Evolutionary conservation across 2,888 invertebrate species (phyloP).

Genomic region (Onthophagus sagittarius): DNA sequence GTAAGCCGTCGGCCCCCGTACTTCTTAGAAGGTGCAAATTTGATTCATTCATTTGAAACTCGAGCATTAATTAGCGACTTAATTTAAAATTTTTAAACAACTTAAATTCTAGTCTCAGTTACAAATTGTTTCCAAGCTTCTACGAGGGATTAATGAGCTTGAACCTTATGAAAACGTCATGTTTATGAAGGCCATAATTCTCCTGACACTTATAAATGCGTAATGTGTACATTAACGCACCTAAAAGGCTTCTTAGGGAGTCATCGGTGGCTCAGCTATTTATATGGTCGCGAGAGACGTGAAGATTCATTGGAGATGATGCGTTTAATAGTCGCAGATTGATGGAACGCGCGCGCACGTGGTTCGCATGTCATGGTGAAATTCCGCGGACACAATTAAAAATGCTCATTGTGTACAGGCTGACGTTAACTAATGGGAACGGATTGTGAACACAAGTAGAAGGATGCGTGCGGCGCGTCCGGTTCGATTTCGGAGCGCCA

Average conservation of each 20-base stretch:
- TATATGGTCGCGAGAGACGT: background rate
- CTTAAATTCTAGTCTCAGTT: background rate
- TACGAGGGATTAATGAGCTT: too few relatives aligned
- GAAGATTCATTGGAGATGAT: background rate
- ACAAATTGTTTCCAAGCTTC: background rate
- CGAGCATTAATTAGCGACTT: constrained; percentile 1
- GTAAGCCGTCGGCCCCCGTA: background rate
- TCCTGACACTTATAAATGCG: background rate
- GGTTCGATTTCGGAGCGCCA: background rate
- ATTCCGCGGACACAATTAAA: background rate
- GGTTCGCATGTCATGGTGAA: background rate
- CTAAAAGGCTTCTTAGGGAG: background rate
- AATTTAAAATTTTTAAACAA: too few relatives aligned
- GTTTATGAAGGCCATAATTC: background rate
- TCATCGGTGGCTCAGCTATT: background rate
- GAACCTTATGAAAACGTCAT: background rate
- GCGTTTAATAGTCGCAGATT: background rate
- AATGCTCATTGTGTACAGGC: background rate
- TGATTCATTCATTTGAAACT: constrained; percentile 4
- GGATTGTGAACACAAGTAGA: background rate
- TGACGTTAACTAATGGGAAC: background rate
- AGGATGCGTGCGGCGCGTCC: background rate
- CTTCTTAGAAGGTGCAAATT: constrained; percentile 11
- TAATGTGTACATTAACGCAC: background rate
- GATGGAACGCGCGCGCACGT: background rate